phyloP scores from a whole-genome alignment of 2,797 vertebrate genomes.

The Argyrosomus regius region DNA sequence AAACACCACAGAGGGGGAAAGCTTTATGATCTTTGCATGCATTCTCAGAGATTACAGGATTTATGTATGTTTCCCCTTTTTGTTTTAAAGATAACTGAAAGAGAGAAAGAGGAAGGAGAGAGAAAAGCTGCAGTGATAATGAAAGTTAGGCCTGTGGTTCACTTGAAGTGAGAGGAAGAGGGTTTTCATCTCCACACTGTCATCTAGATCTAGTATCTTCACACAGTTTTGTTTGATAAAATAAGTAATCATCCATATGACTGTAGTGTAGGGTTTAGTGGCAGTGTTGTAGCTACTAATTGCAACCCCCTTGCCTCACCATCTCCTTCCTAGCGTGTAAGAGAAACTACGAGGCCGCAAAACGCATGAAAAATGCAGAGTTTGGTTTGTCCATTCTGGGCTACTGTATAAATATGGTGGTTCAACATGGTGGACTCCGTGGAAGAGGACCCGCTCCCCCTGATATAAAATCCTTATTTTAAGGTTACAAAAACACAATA shows the following conservation, averaged over 20 bases:
- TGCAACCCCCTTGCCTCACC: no score
- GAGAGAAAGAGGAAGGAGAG: background rate
- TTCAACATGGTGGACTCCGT: no score
- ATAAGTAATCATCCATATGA: background rate
- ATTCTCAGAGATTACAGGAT: constrained; percentile 7
- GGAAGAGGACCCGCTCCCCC: no score
- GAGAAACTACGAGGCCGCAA: no score
- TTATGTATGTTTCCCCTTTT: constrained; percentile 9
- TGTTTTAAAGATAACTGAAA: constrained; percentile 17
- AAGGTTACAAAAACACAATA: no score
- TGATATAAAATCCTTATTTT: no score
- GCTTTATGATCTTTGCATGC: constrained; percentile 9
- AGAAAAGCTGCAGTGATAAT: constrained; percentile 12
- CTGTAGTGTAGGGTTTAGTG: background rate
- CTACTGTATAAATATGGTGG: no score
- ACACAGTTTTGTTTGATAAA: background rate
- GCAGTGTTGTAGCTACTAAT: no score
- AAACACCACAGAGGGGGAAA: constrained; percentile 36
- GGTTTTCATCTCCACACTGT: background rate
- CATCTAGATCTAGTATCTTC: constrained; percentile 3
- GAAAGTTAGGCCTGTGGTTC: constrained; percentile 3
- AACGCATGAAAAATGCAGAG: no score
- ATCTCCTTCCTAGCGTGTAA: no score
- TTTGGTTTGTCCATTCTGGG: no score
- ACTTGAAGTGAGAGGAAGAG: background rate